phyloP scores from a whole-genome alignment of 2,797 vertebrate genomes.

The Pachyuromys duprasi region DNA sequence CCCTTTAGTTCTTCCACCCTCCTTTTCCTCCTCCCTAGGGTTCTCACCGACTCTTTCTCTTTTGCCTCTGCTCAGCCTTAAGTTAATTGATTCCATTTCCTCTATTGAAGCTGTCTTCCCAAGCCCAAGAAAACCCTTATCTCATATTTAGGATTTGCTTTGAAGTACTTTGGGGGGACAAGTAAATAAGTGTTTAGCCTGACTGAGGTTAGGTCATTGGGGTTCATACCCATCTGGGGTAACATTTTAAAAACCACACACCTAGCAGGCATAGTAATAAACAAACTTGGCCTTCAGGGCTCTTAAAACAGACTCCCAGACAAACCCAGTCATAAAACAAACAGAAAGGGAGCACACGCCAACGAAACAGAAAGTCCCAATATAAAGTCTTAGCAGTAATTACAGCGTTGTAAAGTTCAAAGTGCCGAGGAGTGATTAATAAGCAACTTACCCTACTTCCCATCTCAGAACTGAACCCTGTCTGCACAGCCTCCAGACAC shows the following conservation, averaged over 20 bases:
- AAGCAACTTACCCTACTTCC: background rate
- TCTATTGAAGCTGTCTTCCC: background rate
- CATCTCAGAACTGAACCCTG: background rate
- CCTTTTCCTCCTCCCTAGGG: background rate
- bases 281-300: background rate
- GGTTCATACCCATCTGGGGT: background rate
- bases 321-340: background rate
- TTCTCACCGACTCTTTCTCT: background rate
- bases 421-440: background rate
- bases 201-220: background rate
- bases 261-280: background rate
- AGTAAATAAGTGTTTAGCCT: too few relatives aligned
- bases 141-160: background rate
- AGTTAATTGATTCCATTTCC: background rate
- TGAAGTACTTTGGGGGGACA: background rate
- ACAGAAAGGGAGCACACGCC: background rate
- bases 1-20: background rate
- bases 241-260: background rate
- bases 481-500: too few relatives aligned
- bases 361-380: constrained; percentile 14
- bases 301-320: background rate
- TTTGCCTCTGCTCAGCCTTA: background rate
- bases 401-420: background rate
- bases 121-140: background rate
- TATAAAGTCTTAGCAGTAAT: background rate